phyloP scores from a whole-genome alignment of 2,888 invertebrate species.

The Marronus borbonicus region DNA sequence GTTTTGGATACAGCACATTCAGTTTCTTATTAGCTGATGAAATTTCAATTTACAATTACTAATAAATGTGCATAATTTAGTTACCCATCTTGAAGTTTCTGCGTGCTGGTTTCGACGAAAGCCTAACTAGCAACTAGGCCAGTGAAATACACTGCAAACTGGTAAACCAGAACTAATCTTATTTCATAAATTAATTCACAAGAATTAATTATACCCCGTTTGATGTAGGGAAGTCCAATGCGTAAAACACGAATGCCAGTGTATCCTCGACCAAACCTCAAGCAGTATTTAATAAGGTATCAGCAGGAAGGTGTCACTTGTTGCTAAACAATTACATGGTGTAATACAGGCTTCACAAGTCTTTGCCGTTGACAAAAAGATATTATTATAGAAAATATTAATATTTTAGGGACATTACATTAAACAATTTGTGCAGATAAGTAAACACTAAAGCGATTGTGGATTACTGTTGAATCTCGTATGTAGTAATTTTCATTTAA shows the following conservation, averaged over 20 bases:
- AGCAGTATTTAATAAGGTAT: neutral
- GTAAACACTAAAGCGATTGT: too few species aligned
- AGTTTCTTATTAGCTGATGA: too few species aligned
- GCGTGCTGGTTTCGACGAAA: neutral
- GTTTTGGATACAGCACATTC: too few species aligned
- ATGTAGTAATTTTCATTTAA: too few species aligned
- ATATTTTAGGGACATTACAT: too few species aligned
- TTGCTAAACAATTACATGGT: neutral
- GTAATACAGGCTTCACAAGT: neutral
- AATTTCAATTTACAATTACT: too few species aligned
- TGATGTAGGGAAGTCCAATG: neutral
- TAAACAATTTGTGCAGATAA: too few species aligned
- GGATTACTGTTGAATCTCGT: too few species aligned
- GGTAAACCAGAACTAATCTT: neutral
- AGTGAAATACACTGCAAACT: neutral
- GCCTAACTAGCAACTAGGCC: neutral
- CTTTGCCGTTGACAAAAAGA: neutral
- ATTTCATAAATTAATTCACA: slow-evolving; percentile 10
- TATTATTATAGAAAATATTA: too few species aligned
- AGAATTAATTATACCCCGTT: slow-evolving; percentile 1
- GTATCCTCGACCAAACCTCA: neutral
- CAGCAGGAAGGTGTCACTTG: neutral
- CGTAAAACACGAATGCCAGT: neutral
- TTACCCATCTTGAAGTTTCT: neutral
- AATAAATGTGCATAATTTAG: too few species aligned